Evolutionary conservation across 1,140 invertebrate species (phyloP), one percentile per base, ranked within the genome.

Genomic region (Anastrepha obliqua): DNA sequence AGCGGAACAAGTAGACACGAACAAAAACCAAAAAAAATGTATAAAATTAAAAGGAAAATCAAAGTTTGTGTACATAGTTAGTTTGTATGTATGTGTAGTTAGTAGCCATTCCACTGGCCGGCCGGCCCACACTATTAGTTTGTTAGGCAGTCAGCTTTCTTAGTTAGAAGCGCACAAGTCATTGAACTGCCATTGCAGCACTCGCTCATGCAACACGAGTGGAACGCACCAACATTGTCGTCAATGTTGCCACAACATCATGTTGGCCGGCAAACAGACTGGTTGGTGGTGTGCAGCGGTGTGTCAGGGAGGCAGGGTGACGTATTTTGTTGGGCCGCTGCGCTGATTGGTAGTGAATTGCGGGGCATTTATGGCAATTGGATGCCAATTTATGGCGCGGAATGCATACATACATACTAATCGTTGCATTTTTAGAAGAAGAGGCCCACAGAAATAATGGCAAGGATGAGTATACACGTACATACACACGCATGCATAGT

Each of bases 351-450:
- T 81, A 55, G 74, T 81, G 74, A 81, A 81, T 81, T 81, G 74
- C 47, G 47, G 74, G 74, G 74, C 74, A 81, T 81, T 81, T 81
- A 81, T 81, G 74, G 74, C 74, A 81, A 81, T 81, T 81, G 74
- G 74, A 81, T 81, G 74, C 47, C 74, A 81, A 81, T 51, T 81
- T 81, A 81, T 81, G 74, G 74, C 47, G 74, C 74, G 74, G 47
- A 42, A 55, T 81, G 74, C 74, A 81, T 81, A 81, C 74, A 81
- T 81, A 81, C 47, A 81, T 81, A 81, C 74, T 58, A 81, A 81
- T 29, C 47, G 74, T 20, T 58, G 74, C 74, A 81, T 81, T 81
- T 81, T 81, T 81, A 81, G 44, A 81, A 17, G 74, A 81, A 81
- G 74, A 58, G 44, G 47, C 15, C 74, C 74, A 29, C 42, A 81